These are phyloP conservation scores for Drosophila asahinai DNA, from an alignment of 1,140 invertebrate genomes.

Conservation along the genomic window DNA sequence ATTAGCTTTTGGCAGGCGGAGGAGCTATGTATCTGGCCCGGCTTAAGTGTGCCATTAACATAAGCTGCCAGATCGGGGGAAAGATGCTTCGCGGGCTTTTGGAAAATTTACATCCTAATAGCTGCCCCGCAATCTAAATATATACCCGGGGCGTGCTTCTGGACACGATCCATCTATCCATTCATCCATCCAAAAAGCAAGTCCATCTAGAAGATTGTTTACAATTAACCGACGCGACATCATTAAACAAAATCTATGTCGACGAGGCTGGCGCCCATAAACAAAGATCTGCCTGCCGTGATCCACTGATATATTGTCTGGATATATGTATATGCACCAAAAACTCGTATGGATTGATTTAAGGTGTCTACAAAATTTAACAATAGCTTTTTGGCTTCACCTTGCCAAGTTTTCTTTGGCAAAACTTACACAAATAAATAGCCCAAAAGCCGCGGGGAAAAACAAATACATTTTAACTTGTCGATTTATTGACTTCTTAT, in stretches of 20 bases:
- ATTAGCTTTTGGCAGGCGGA: conserved; percentile 53
- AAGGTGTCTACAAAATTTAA: conserved; percentile 34
- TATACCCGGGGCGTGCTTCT: conserved; percentile 48
- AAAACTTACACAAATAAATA: conserved; percentile 37
- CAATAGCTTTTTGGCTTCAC: conserved; percentile 17
- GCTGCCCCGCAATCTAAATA: conserved; percentile 21
- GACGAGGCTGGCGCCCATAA: conserved; percentile 48
- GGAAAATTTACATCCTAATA: conserved; percentile 14
- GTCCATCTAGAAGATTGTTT: conserved; percentile 57
- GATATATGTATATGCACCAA: conserved; percentile 12
- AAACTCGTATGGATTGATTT: conserved; percentile 30
- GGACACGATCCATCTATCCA: conserved; percentile 31
- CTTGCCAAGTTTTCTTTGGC: conserved; percentile 44
- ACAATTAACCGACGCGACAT: conserved; percentile 68
- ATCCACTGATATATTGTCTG: conserved; percentile 26
- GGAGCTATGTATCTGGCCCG: conserved; percentile 11
- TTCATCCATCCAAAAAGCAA: conserved; percentile 19
- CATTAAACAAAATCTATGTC: conserved; percentile 61
- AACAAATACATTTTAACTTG: conserved; percentile 31
- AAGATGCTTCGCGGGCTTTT: background rate
- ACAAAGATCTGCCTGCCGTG: conserved; percentile 38
- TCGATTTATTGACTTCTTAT: conserved; percentile 44
- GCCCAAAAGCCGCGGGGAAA: conserved; percentile 17
- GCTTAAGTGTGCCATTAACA: conserved; percentile 67
- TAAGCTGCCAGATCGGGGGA: conserved; percentile 25